These are phyloP conservation scores for Drosophila ustulata DNA, from an alignment of 2,888 invertebrate genomes.

Conservation along the genomic window DNA sequence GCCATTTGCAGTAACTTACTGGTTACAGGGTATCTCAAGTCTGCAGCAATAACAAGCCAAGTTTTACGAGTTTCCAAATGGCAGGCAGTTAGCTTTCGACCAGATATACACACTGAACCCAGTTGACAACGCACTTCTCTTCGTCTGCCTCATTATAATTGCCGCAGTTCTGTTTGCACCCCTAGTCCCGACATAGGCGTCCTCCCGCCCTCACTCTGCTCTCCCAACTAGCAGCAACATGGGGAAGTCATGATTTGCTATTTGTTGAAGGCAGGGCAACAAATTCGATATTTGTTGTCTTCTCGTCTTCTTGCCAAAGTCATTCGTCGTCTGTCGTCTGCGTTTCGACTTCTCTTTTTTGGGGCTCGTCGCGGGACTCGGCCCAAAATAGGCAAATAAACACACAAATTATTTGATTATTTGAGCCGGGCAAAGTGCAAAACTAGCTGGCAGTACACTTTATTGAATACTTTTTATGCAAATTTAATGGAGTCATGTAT, in stretches of 20 bases:
- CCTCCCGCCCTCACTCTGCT: background rate
- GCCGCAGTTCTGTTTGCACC: slow-evolving; percentile 23
- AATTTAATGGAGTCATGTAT: background rate
- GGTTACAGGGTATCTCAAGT: background rate
- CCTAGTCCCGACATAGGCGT: background rate
- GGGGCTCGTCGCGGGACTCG: slow-evolving; percentile 8
- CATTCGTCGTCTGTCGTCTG: background rate
- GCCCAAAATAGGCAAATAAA: slow-evolving; percentile 4
- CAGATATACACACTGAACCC: background rate
- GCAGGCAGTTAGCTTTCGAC: background rate
- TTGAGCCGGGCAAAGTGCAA: slow-evolving; percentile 8
- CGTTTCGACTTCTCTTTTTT: background rate
- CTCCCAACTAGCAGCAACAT: background rate
- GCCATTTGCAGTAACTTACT: background rate
- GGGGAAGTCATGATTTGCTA: slow-evolving; percentile 11
- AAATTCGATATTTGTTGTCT: slow-evolving; percentile 7
- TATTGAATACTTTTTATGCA: background rate
- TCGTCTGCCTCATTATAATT: slow-evolving; percentile 24
- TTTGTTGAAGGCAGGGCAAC: slow-evolving; percentile 41
- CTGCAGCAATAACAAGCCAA: background rate
- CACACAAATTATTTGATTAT: slow-evolving; percentile 1
- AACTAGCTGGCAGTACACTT: background rate
- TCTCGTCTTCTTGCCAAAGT: slow-evolving; percentile 1
- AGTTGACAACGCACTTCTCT: background rate
- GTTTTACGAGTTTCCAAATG: slow-evolving; percentile 1